Percentiles rank a stretch among this genome's conserved stretches.
Conservation (phyloP, 1,140 invertebrate species). For the Triops cancriformis region DNA sequence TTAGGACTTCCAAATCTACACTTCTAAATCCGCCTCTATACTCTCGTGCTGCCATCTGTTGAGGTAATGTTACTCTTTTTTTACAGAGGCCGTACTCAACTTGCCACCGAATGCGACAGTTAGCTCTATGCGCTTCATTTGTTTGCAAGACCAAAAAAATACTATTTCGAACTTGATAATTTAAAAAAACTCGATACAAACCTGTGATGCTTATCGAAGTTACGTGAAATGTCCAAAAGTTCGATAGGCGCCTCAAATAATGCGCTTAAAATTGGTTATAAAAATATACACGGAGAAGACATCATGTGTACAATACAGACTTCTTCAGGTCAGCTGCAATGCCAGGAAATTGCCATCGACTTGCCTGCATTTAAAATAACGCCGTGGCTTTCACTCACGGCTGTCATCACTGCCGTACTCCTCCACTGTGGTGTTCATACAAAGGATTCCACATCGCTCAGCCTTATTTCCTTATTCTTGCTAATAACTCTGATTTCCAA, state of each 20-base stretch:
- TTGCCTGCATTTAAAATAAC: conserved; percentile 14
- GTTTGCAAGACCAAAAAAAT: too few species aligned
- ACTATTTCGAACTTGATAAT: too few species aligned
- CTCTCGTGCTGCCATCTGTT: too few species aligned
- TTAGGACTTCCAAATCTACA: too few species aligned
- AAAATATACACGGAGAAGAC: background rate
- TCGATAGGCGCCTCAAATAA: background rate
- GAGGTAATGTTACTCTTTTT: too few species aligned
- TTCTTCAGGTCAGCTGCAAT: background rate
- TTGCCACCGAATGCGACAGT: too few species aligned
- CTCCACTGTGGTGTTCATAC: conserved; percentile 20
- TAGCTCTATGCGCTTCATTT: too few species aligned
- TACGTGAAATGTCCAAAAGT: background rate
- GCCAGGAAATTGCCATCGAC: conserved; percentile 23
- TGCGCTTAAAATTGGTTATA: background rate
- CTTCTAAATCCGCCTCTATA: too few species aligned
- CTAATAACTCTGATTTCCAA: background rate
- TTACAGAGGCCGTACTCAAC: too few species aligned
- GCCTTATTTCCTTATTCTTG: conserved; percentile 1
- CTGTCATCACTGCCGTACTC: conserved; percentile 23
- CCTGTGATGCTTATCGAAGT: too few species aligned
- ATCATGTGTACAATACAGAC: background rate
- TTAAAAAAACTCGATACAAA: too few species aligned
- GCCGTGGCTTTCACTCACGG: conserved; percentile 23
- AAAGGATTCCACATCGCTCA: conserved; percentile 5